phyloP scores from a whole-genome alignment of 1,140 invertebrate species.

The Drosophila baimaii region DNA sequence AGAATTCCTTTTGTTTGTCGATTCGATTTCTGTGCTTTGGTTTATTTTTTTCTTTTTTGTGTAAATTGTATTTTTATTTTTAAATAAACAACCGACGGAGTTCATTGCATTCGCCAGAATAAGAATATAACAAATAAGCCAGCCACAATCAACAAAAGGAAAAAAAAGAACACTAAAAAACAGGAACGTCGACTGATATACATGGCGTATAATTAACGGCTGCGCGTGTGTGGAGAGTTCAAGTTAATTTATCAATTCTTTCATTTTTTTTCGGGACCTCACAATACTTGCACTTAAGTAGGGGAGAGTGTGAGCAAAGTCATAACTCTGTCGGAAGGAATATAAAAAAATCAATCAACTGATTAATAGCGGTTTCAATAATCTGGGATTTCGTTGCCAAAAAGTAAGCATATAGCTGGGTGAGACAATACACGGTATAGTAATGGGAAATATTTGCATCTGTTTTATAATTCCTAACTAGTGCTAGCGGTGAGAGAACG shows the following conservation, averaged over 20 bases:
- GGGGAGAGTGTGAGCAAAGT: slow-evolving; percentile 6
- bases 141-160: slow-evolving; percentile 34
- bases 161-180: slow-evolving; percentile 39
- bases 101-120: slow-evolving; percentile 71
- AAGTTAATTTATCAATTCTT: slow-evolving; percentile 70
- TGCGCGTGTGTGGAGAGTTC: slow-evolving; percentile 66
- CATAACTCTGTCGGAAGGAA: slow-evolving; percentile 12
- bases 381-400: not conserved
- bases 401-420: not conserved
- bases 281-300: slow-evolving; percentile 25
- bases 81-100: slow-evolving; percentile 72
- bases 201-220: slow-evolving; percentile 62
- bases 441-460: not conserved
- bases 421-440: slow-evolving; percentile 2
- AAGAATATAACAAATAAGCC: slow-evolving; percentile 49
- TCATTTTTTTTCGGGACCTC: slow-evolving; percentile 18
- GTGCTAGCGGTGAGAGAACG: too few species aligned
- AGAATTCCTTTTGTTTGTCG: slow-evolving; percentile 79
- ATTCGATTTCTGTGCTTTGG: slow-evolving; percentile 42
- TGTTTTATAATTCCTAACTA: not conserved
- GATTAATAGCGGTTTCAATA: slow-evolving; percentile 37
- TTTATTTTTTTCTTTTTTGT: slow-evolving; percentile 43
- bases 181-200: slow-evolving; percentile 34
- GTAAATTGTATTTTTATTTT: slow-evolving; percentile 74
- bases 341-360: slow-evolving; percentile 23